phyloP scores from a whole-genome alignment of 2,113 vertebrate genomes.

The Scomber scombrus region DNA sequence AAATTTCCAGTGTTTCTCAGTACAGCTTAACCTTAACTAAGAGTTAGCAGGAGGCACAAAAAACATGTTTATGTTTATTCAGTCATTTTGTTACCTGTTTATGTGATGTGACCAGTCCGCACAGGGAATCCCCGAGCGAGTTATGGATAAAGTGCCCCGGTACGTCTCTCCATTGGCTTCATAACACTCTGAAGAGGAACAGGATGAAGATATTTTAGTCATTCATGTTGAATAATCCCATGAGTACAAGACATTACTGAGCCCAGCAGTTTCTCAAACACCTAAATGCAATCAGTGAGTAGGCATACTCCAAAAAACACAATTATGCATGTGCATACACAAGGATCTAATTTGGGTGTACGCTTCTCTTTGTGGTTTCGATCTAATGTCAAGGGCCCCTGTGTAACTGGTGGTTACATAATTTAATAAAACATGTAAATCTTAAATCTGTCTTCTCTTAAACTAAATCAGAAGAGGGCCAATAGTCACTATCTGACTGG shows the following conservation, averaged over 20 bases:
- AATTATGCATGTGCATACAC: slow-evolving; percentile 29
- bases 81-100: too few species aligned
- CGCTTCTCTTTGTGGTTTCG: slow-evolving; percentile 60
- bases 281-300: slow-evolving; percentile 24
- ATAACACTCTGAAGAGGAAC: slow-evolving; percentile 90
- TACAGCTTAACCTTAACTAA: neutral
- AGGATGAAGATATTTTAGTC: slow-evolving; percentile 40
- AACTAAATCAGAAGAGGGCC: slow-evolving; percentile 56
- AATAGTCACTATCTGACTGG: slow-evolving; percentile 30
- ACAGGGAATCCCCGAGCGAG: slow-evolving; percentile 93
- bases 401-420: slow-evolving; percentile 53
- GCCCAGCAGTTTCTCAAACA: slow-evolving; percentile 36
- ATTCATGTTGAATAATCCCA: slow-evolving; percentile 12
- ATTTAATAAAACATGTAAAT: slow-evolving; percentile 55
- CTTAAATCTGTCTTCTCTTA: slow-evolving; percentile 47
- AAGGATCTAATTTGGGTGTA: slow-evolving; percentile 19
- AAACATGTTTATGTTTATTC: neutral
- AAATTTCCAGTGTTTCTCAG: slow-evolving; percentile 24
- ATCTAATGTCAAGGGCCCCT: slow-evolving; percentile 51
- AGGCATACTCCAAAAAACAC: neutral
- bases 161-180: slow-evolving; percentile 91
- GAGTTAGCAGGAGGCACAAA: neutral
- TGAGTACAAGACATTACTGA: neutral
- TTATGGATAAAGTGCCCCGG: slow-evolving; percentile 91
- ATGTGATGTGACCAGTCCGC: slow-evolving; percentile 90